Conservation (phyloP, 2,888 invertebrate species). For the Matsumyia berberina region DNA sequence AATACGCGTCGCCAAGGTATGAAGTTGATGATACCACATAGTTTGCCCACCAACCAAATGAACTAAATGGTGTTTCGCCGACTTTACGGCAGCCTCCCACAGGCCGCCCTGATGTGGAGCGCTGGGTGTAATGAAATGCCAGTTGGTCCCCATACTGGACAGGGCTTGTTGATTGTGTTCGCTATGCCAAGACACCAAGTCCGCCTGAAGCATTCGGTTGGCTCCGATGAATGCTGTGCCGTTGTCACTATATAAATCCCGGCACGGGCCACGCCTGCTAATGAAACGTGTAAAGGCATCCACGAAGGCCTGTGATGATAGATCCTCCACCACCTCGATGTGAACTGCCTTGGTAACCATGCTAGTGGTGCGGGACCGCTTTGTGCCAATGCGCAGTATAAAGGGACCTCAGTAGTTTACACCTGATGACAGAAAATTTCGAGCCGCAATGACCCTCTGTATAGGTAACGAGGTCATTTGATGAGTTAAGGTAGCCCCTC, state of each 20-base stretch:
- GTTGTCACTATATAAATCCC: slow-evolving; percentile 46
- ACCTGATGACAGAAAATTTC: slow-evolving; percentile 21
- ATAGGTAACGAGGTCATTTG: slow-evolving; percentile 44
- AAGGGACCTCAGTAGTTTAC: slow-evolving; percentile 45
- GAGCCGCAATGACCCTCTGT: slow-evolving; percentile 26
- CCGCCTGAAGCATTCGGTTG: slow-evolving; percentile 26
- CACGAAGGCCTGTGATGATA: slow-evolving; percentile 38
- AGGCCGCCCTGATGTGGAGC: too few relatives aligned
- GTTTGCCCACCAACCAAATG: too few relatives aligned
- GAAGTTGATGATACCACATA: too few relatives aligned
- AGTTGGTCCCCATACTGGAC: slow-evolving; percentile 10
- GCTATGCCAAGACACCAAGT: slow-evolving; percentile 12
- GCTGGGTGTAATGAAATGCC: slow-evolving; percentile 13
- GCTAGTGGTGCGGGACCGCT: slow-evolving; percentile 12
- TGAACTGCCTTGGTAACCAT: slow-evolving; percentile 13
- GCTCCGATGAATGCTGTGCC: too few relatives aligned
- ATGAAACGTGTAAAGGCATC: slow-evolving; percentile 49
- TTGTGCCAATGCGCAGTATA: not conserved
- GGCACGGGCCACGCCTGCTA: slow-evolving; percentile 40
- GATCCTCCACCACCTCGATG: slow-evolving; percentile 37
- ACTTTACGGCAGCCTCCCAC: too few relatives aligned
- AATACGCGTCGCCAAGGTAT: too few relatives aligned
- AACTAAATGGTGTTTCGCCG: too few relatives aligned
- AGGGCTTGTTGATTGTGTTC: slow-evolving; percentile 23
- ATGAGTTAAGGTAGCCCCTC: not conserved